Conservation (phyloP, 1,140 invertebrate species). For the Planococcus citri region DNA sequence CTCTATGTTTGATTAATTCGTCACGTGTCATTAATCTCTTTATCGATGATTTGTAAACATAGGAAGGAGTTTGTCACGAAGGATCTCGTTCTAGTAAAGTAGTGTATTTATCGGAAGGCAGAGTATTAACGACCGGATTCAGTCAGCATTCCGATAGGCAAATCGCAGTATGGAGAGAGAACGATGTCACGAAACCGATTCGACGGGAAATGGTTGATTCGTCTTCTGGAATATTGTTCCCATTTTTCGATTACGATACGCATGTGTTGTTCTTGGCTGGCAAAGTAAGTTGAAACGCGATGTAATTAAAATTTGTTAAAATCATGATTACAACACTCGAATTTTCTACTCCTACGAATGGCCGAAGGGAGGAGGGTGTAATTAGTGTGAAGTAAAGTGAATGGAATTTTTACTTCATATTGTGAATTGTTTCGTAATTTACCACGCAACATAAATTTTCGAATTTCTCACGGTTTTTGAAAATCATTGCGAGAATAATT, state of each 20-base stretch:
- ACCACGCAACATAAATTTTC: too few relatives aligned
- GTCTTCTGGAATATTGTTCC: slow-evolving; percentile 83
- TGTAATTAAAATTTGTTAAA: neutral
- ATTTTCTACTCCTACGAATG: neutral
- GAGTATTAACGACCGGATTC: slow-evolving; percentile 79
- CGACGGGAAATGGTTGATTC: slow-evolving; percentile 74
- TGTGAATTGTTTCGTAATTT: too few relatives aligned
- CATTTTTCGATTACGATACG: slow-evolving; percentile 85
- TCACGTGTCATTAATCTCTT: too few relatives aligned
- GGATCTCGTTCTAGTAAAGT: slow-evolving; percentile 81
- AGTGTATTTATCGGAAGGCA: slow-evolving; percentile 63
- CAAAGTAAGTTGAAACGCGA: slow-evolving; percentile 43
- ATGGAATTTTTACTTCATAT: neutral
- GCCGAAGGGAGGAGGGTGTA: neutral
- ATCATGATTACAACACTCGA: too few relatives aligned
- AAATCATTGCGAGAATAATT: too few relatives aligned
- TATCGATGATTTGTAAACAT: neutral
- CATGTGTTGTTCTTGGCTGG: slow-evolving; percentile 71
- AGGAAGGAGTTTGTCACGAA: slow-evolving; percentile 72
- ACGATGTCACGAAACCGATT: slow-evolving; percentile 61
- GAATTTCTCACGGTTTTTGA: too few relatives aligned
- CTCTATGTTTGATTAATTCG: too few relatives aligned
- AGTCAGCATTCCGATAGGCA: slow-evolving; percentile 79
- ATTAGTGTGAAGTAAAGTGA: neutral
- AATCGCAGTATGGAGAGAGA: slow-evolving; percentile 76